Evolutionary conservation across 92 coral and sea anemone genomes (phyloP).

Genomic region (Virgularia gustaviana): DNA sequence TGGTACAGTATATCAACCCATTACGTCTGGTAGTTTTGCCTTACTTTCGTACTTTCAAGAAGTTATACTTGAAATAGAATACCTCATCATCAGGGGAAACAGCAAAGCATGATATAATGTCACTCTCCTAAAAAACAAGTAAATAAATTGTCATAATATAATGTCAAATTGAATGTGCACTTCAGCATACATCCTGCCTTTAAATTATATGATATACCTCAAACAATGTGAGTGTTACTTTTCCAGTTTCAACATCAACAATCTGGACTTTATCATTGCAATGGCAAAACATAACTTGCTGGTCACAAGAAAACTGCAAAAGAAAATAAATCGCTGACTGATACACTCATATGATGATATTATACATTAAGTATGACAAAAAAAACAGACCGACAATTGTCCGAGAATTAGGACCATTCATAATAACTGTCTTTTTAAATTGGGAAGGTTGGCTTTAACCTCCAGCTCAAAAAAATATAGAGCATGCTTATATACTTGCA

Average conservation of each 20-base stretch:
- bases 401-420: too few species aligned
- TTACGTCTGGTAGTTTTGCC: too few species aligned
- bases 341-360: too few species aligned
- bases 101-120: conserved; percentile 85
- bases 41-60: too few species aligned
- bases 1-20: too few species aligned
- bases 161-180: background rate
- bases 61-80: background rate
- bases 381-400: too few species aligned
- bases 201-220: conserved; percentile 55
- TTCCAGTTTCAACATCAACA: conserved; percentile 68
- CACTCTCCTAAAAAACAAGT: conserved; percentile 66
- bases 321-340: background rate
- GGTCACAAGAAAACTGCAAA: conserved; percentile 67
- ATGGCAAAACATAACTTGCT: conserved; percentile 74
- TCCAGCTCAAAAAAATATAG: too few species aligned
- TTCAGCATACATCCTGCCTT: background rate
- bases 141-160: background rate
- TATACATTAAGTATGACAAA: too few species aligned
- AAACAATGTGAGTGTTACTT: conserved; percentile 61
- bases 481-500: too few species aligned
- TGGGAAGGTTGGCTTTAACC: background rate
- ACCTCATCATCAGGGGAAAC: conserved; percentile 84
- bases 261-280: conserved; percentile 86
- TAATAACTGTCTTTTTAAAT: too few species aligned